Percentiles rank a stretch among this genome's conserved stretches.
Evolutionary conservation across 2,797 vertebrate species (phyloP).

Genomic region (Atherinosoma microstoma): DNA sequence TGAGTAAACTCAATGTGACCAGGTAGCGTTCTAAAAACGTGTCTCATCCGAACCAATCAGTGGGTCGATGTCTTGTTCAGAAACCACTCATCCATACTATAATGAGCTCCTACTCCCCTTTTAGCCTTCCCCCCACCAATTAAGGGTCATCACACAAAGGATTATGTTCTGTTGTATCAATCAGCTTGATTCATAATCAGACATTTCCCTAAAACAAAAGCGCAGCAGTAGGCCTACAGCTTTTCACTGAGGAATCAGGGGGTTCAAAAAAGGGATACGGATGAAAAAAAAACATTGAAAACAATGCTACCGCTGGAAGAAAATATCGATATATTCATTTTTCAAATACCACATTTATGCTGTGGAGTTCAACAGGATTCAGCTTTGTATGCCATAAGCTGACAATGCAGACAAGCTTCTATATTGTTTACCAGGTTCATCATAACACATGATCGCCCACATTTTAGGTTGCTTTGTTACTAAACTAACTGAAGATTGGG

Average conservation of each 20-base stretch:
- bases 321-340: too few species aligned
- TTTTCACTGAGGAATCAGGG: constrained; percentile 14
- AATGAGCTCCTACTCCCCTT: constrained; percentile 62
- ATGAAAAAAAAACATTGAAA: not conserved
- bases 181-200: constrained; percentile 46
- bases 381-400: not conserved
- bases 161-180: constrained; percentile 37
- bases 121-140: constrained; percentile 46
- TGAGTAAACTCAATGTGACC: constrained; percentile 23
- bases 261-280: not conserved
- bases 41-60: constrained; percentile 58
- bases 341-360: not conserved
- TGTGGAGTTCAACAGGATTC: not conserved
- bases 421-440: not conserved
- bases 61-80: constrained; percentile 31
- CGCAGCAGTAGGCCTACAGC: not conserved
- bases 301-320: not conserved
- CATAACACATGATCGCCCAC: not conserved
- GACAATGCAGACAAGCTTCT: not conserved
- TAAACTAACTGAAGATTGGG: not conserved
- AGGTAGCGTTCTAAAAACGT: constrained; percentile 13
- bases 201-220: constrained; percentile 48
- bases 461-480: not conserved
- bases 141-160: constrained; percentile 66
- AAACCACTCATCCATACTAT: constrained; percentile 44